phyloP scores from a whole-genome alignment of 1,140 invertebrate species.

The Goniozus legneri region DNA sequence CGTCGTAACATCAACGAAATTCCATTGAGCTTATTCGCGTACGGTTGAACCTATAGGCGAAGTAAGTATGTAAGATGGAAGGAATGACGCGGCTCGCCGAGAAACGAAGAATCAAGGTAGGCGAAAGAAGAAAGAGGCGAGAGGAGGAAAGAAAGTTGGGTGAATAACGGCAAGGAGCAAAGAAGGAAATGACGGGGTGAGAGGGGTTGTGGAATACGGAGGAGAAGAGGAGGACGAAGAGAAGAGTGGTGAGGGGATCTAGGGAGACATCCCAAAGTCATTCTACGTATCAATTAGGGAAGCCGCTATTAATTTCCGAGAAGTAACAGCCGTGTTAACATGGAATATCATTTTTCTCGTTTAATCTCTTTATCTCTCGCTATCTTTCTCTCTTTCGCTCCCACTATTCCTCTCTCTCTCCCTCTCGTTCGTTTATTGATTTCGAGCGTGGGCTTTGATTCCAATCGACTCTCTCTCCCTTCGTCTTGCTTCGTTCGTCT shows the following conservation, averaged over 20 bases:
- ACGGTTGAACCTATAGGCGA: too few species aligned
- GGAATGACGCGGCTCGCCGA: too few species aligned
- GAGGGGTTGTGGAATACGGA: neutral
- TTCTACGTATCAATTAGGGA: constrained; percentile 43
- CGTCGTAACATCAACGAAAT: constrained; percentile 13
- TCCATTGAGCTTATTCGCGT: too few species aligned
- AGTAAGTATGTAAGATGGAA: too few species aligned
- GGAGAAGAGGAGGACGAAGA: constrained; percentile 2
- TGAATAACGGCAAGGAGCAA: neutral
- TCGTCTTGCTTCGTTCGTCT: constrained; percentile 2
- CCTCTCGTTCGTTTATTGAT: too few species aligned
- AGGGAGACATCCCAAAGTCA: constrained; percentile 23
- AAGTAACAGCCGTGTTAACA: constrained; percentile 34
- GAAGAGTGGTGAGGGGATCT: too few species aligned
- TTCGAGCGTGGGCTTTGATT: too few species aligned
- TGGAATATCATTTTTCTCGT: constrained; percentile 34
- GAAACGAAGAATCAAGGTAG: too few species aligned
- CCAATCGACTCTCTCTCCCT: neutral
- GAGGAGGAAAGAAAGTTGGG: constrained; percentile 8
- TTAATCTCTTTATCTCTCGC: constrained; percentile 21
- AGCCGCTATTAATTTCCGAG: constrained; percentile 38
- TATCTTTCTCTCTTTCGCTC: neutral
- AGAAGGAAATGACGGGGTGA: neutral
- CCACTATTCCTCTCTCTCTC: neutral
- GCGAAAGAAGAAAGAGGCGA: too few species aligned